Conservation (phyloP, 2,113 vertebrate species). For the Bos javanicus region DNA sequence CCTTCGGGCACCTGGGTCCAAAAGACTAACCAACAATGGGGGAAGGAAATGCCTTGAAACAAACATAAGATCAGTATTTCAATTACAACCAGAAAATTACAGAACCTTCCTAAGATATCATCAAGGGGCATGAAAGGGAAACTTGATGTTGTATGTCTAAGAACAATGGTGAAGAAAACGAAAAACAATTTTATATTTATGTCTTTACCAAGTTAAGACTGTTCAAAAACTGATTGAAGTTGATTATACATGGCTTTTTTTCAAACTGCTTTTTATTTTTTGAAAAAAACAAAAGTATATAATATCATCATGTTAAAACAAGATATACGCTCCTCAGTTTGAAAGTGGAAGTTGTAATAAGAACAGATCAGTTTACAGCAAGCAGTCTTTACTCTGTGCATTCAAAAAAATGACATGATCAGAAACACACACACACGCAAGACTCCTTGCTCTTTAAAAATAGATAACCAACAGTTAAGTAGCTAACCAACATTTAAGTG, state of each 20-base stretch:
- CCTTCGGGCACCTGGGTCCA: background rate
- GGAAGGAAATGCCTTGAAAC: background rate
- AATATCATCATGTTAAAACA: background rate
- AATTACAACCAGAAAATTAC: background rate
- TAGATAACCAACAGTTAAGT: background rate
- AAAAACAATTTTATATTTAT: background rate
- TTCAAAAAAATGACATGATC: background rate
- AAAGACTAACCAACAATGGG: background rate
- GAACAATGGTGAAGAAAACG: background rate
- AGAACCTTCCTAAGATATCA: background rate
- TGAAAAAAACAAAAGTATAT: background rate
- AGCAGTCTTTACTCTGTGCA: background rate
- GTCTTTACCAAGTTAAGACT: background rate
- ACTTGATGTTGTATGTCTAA: background rate
- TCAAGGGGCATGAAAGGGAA: background rate
- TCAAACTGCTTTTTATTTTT: background rate
- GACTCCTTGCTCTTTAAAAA: conserved; percentile 8
- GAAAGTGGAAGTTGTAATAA: background rate
- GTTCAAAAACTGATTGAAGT: background rate
- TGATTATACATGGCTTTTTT: background rate
- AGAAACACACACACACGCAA: background rate
- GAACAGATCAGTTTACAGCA: background rate
- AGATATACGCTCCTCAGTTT: background rate
- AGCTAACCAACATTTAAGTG: background rate
- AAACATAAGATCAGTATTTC: background rate